Conservation (phyloP, 2,797 vertebrate species). For the Lemur catta region DNA sequence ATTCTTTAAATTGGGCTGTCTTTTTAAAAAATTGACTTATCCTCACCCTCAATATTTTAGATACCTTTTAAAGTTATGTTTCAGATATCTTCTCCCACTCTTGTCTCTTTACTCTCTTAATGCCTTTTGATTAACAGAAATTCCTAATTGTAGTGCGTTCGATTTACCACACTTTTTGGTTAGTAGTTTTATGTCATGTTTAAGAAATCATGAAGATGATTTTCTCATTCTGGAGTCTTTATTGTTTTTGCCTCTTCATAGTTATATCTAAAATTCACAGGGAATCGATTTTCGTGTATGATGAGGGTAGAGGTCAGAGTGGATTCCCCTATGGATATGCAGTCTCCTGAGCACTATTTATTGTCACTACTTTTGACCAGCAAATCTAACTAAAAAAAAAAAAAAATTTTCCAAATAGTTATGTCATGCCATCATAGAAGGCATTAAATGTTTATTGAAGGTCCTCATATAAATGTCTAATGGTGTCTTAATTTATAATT, state of each 20-base stretch:
- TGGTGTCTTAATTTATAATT: background rate
- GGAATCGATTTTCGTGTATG: background rate
- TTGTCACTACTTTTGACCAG: background rate
- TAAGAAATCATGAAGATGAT: background rate
- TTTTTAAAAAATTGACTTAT: background rate
- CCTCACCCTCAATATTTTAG: background rate
- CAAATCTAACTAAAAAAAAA: background rate
- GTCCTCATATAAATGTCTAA: background rate
- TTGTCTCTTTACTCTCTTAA: background rate
- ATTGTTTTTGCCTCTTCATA: slow-evolving; percentile 5
- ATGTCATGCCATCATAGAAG: background rate
- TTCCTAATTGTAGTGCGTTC: background rate
- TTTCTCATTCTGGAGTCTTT: background rate
- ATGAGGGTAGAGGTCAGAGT: background rate
- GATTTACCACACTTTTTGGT: background rate
- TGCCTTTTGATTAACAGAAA: background rate
- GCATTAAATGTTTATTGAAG: slow-evolving; percentile 18
- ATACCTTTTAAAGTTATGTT: background rate
- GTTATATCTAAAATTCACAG: background rate
- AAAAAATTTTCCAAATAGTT: background rate
- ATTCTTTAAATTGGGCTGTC: background rate
- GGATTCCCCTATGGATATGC: background rate
- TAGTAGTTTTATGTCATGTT: background rate
- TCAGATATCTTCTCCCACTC: background rate
- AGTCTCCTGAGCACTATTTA: background rate